Evolutionary conservation across 2,888 invertebrate genomes (phyloP).

Genomic region (Volucella zonaria): DNA sequence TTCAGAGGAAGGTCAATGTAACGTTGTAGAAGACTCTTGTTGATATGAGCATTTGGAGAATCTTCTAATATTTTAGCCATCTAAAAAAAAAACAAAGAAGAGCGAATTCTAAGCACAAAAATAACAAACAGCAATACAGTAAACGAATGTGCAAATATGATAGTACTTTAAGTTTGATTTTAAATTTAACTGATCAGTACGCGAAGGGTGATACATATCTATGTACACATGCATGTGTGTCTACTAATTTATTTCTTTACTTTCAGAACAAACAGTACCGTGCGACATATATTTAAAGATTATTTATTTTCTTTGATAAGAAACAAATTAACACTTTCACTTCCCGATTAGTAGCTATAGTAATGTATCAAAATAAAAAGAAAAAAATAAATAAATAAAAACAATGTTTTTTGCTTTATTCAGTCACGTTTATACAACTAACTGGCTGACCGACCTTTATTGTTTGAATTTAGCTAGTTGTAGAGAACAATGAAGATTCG

Average conservation of each 20-base stretch:
- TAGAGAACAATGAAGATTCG: slow-evolving; percentile 37
- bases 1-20: slow-evolving; percentile 91
- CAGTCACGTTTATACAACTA: slow-evolving; percentile 21
- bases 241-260: no score
- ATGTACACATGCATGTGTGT: no score
- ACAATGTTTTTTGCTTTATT: slow-evolving; percentile 8
- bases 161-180: no score
- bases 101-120: slow-evolving; percentile 19
- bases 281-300: neutral
- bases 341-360: neutral
- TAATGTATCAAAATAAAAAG: neutral
- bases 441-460: slow-evolving; percentile 57
- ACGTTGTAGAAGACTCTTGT: slow-evolving; percentile 88
- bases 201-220: no score
- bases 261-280: neutral
- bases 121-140: neutral
- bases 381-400: slow-evolving; percentile 16
- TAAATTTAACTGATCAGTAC: no score
- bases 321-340: slow-evolving; percentile 39
- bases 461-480: slow-evolving; percentile 51
- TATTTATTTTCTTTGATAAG: slow-evolving; percentile 1
- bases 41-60: slow-evolving; percentile 92
- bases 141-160: neutral
- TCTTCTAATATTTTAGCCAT: slow-evolving; percentile 84
- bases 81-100: slow-evolving; percentile 63